Evolutionary conservation across 2,888 invertebrate species (phyloP).

Genomic region (Tiliacea citrago): DNA sequence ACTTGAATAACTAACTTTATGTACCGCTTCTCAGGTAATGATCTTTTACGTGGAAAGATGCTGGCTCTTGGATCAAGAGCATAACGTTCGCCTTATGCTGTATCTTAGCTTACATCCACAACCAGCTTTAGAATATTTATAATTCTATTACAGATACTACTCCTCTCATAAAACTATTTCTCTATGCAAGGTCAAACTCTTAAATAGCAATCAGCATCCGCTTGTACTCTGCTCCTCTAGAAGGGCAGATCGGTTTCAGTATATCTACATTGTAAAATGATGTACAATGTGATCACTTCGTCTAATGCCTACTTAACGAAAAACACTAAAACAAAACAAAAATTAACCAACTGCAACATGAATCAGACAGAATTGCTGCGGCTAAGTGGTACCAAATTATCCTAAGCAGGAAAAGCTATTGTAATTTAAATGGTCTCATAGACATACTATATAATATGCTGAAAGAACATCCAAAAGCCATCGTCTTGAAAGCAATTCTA

Average conservation of each 20-base stretch:
- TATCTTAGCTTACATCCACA: not conserved
- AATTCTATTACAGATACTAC: not conserved
- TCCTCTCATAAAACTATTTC: constrained; percentile 4
- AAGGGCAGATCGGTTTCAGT: not conserved
- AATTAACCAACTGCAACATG: not conserved
- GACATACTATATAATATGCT: constrained; percentile 4
- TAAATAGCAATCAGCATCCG: constrained; percentile 13
- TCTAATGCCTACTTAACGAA: not conserved
- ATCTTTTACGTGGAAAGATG: constrained; percentile 44
- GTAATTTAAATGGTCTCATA: constrained; percentile 4
- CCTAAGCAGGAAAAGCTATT: not conserved
- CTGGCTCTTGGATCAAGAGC: constrained; percentile 1
- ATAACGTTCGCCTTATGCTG: not conserved
- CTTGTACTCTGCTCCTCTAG: not conserved
- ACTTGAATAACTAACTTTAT: constrained; percentile 43
- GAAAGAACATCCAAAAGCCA: constrained; percentile 28
- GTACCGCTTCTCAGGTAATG: constrained; percentile 28
- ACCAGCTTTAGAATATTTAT: not conserved
- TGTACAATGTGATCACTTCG: not conserved
- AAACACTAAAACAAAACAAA: not conserved
- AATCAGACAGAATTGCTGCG: not conserved
- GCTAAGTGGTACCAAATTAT: not conserved
- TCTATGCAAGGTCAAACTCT: not conserved
- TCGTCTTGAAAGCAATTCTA: constrained; percentile 47
- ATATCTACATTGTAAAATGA: not conserved